These are phyloP conservation scores for Pteronotus mesoamericanus DNA, from an alignment of 2,797 vertebrate genomes.

Conservation along the genomic window DNA sequence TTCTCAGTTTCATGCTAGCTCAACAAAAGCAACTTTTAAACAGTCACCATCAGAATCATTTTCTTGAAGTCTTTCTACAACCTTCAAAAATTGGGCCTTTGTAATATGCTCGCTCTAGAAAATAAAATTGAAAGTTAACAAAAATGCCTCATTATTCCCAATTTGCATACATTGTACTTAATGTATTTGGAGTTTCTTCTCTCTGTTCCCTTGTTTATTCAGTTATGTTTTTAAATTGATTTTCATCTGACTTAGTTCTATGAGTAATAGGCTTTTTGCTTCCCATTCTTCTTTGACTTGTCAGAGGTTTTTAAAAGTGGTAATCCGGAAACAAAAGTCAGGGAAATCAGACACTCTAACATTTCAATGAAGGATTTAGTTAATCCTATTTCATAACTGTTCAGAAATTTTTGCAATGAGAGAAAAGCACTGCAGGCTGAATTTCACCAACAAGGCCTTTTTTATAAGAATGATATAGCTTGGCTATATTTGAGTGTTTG, in stretches of 20 bases:
- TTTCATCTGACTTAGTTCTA: background rate
- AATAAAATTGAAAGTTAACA: background rate
- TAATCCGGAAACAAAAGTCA: slow-evolving; percentile 51
- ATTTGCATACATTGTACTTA: background rate
- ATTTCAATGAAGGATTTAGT: slow-evolving; percentile 34
- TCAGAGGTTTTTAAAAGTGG: slow-evolving; percentile 25
- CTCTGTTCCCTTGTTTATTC: background rate
- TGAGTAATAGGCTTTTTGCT: background rate
- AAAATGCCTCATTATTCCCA: background rate
- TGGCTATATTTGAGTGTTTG: background rate
- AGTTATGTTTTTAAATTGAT: background rate
- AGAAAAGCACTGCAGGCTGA: slow-evolving; percentile 35
- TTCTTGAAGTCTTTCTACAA: background rate
- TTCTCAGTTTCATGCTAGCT: slow-evolving; percentile 3
- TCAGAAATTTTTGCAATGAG: slow-evolving; percentile 17
- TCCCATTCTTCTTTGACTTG: slow-evolving; percentile 2
- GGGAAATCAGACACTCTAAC: background rate
- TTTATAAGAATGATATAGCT: slow-evolving; percentile 18
- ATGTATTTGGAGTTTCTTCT: background rate
- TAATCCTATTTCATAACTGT: slow-evolving; percentile 16
- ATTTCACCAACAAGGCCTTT: background rate
- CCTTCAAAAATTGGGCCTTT: slow-evolving; percentile 10
- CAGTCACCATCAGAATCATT: background rate
- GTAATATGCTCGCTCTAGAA: background rate
- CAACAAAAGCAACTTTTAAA: background rate